Base-by-base conservation (phyloP, 2,888 invertebrate genomes). In the Zonitis immaculata region DNA sequence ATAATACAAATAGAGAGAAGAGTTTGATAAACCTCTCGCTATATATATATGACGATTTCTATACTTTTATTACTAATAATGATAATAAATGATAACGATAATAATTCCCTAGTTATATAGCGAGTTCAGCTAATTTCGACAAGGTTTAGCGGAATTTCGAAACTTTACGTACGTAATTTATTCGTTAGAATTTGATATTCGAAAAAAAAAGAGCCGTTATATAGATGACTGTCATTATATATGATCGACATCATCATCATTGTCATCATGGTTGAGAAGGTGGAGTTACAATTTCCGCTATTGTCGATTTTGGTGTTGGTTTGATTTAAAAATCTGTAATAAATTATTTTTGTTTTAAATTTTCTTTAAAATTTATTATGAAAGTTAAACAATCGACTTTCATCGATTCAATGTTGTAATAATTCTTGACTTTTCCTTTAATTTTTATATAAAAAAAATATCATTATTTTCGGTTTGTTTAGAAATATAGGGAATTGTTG, bases 21-120 rank as follows among this genome's bases (percentile, higher is more conserved):
- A 74, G 73, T 74, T 73, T 73, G n/a, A 74, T 71, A 69, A 65
- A 72, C 73, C 73, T 73, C 68, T 66, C 58, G 45, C 43, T 52
- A 43, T 47, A 43, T 59, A 52, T 51, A 57, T 58, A 60, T 58
- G 57, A 47, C 50, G 59, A 54, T 57, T 1, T 59, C 56, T 61
- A 61, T 57, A 57, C 52, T 59, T 65, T 62, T 64, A 14, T 14
- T 32, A 32, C 14, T 32, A 32, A 32, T 25, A 6, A 25, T 25
- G 25, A 25, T 6, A 6, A 25, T 32, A 27, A 27, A n/a, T n/a
- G n/a, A n/a, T 27, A 56, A 64, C 64, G 61, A 62, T 58, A 56
- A 59, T 60, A 60, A 47, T 57, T 63, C 63, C 60, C 60, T 50
- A 59, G 60, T 53, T n/a, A n/a, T n/a, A n/a, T n/a, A n/a, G n/a